Evolutionary conservation across 2,797 vertebrate genomes (phyloP), one percentile per base, ranked within the genome.

Genomic region (Neosalanx taihuensis): DNA sequence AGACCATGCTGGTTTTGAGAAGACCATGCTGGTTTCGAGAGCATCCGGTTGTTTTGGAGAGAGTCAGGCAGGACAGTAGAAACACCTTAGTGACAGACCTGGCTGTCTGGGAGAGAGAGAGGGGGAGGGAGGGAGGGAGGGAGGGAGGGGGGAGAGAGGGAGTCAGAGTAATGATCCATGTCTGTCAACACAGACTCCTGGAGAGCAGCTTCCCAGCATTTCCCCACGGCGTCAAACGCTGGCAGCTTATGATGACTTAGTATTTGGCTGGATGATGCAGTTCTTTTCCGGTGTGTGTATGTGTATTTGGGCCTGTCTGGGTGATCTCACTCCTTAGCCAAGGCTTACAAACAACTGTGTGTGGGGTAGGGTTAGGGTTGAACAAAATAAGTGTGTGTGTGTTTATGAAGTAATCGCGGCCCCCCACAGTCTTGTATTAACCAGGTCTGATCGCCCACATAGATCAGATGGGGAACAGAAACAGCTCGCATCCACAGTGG

Each of bases 311-410:
- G 74, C 56, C 79, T 70, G 73, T 82, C 76, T 76, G 78, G 83
- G 89, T 68, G 62, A 72, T 49, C 68, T 23, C 33, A 69, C 17
- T 49, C 76, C 15, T 86, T 84, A 81, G 74, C 60, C 64, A 29
- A 76, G 88, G 88, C 89, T 83, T 89, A 76, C 82, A 78, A 79
- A 75, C 77, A 62, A 56, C 87, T 87, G 82, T 73, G 89, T 92
- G 89, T 91, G 90, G 86, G 91, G 88, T 72, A 73, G 81, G 73
- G 74, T 74, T 80, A 51, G 73, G 75, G 69, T 79, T 29, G 51
- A 53, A 17, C 18, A 53, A 53, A 53, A n/a, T 53, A 5, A 4
- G 51, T 53, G 51, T 53, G 13, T 53, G 51, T 53, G 51, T 53
- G 51, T n/a, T 17, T 53, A 5, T 53, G 51, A 41, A 41, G 37